Percentiles rank a stretch among this genome's conserved stretches.
Evolutionary conservation across 2,888 invertebrate species (phyloP).

Genomic region (Microdon myrmicae): DNA sequence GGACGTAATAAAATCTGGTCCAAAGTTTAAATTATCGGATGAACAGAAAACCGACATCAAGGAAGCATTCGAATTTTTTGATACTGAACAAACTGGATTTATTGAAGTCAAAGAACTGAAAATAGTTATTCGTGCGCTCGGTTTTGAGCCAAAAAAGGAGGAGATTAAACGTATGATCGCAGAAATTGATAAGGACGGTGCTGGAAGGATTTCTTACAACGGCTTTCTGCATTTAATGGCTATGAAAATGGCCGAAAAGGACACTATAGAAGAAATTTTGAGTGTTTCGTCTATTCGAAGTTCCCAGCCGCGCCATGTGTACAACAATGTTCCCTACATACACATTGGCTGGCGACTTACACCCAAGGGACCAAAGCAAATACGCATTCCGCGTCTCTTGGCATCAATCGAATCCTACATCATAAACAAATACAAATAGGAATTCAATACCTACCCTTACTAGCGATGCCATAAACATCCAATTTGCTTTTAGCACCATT

Average conservation of each 20-base stretch:
- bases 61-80: slow-evolving; percentile 95
- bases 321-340: too few relatives aligned
- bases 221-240: slow-evolving; percentile 91
- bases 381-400: too few relatives aligned
- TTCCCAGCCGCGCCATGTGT: too few relatives aligned
- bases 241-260: slow-evolving; percentile 94
- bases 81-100: slow-evolving; percentile 86
- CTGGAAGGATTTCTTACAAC: slow-evolving; percentile 85
- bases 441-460: too few relatives aligned
- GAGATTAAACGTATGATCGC: slow-evolving; percentile 95
- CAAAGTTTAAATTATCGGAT: slow-evolving; percentile 86
- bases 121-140: slow-evolving; percentile 93
- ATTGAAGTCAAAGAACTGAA: slow-evolving; percentile 94
- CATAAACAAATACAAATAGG: too few relatives aligned
- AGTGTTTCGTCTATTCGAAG: slow-evolving; percentile 98
- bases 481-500: too few relatives aligned
- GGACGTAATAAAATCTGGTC: slow-evolving; percentile 66
- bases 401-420: too few relatives aligned
- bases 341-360: too few relatives aligned
- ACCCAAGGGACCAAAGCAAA: too few relatives aligned
- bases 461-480: too few relatives aligned
- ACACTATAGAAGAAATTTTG: slow-evolving; percentile 93
- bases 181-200: slow-evolving; percentile 88
- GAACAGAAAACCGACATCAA: slow-evolving; percentile 93
- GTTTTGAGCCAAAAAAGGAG: slow-evolving; percentile 97